Percentiles rank a stretch among this genome's conserved stretches.
phyloP scores from a whole-genome alignment of 1,140 invertebrate species.

The Ruditapes philippinarum region DNA sequence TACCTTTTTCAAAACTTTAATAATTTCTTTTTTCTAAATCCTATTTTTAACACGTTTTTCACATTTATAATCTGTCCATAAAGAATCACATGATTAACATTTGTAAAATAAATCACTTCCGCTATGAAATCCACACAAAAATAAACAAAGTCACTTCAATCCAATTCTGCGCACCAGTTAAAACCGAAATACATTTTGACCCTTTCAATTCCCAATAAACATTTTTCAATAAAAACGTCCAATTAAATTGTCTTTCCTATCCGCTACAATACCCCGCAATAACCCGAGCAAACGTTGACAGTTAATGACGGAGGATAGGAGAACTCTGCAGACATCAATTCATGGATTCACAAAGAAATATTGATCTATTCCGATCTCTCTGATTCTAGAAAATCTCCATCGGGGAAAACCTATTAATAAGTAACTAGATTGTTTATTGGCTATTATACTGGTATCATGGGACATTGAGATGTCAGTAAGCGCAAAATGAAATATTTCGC shows the following conservation, averaged over 20 bases:
- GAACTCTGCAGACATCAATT: slow-evolving; percentile 20
- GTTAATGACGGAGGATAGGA: slow-evolving; percentile 16
- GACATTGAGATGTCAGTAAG: neutral
- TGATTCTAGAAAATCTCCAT: slow-evolving; percentile 36
- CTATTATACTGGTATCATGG: neutral
- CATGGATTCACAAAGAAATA: slow-evolving; percentile 42
- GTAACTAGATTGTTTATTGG: slow-evolving; percentile 29
- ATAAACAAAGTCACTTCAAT: neutral
- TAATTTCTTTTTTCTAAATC: too few species aligned
- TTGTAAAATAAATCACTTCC: too few species aligned
- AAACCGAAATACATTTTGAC: slow-evolving; percentile 3
- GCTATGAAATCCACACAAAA: neutral
- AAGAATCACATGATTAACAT: too few species aligned
- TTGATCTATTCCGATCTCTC: slow-evolving; percentile 30
- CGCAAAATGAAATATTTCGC: neutral
- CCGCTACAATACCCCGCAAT: neutral
- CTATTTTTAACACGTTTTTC: too few species aligned
- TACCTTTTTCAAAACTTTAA: too few species aligned
- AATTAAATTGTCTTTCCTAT: slow-evolving; percentile 35
- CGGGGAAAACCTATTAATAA: slow-evolving; percentile 30
- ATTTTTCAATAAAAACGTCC: slow-evolving; percentile 37
- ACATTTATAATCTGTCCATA: too few species aligned
- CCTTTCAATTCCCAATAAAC: slow-evolving; percentile 4
- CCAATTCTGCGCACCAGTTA: neutral
- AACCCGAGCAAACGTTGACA: neutral